A percentile compares a stretch with the other conserved stretches of the same genome.
Conservation (phyloP, 2,797 vertebrate species). For the Centropyge bicolor region DNA sequence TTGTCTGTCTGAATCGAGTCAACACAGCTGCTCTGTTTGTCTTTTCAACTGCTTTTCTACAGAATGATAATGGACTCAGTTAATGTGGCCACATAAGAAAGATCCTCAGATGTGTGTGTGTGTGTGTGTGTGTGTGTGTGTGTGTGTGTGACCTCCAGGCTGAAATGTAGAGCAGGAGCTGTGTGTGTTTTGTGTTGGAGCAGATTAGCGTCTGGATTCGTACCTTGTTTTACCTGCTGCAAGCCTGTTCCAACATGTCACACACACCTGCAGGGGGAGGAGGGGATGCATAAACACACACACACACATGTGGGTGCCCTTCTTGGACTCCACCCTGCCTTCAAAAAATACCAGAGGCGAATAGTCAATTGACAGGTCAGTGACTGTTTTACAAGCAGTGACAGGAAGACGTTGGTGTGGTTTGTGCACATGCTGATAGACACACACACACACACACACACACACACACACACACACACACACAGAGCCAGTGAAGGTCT, state of each 20-base stretch:
- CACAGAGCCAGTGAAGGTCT: slow-evolving; percentile 62
- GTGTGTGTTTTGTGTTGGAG: slow-evolving; percentile 26
- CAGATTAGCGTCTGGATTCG: slow-evolving; percentile 49
- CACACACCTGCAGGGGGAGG: slow-evolving; percentile 52
- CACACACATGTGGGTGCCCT: slow-evolving; percentile 3
- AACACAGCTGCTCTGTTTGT: slow-evolving; percentile 12
- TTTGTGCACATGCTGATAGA: slow-evolving; percentile 52
- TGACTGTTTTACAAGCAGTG: slow-evolving; percentile 64
- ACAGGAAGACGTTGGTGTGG: slow-evolving; percentile 69
- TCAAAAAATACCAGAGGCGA: slow-evolving; percentile 64
- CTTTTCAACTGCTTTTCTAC: neutral
- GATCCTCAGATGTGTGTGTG: slow-evolving; percentile 1
- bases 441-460: slow-evolving; percentile 40
- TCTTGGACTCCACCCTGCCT: slow-evolving; percentile 65
- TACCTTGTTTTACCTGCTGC: slow-evolving; percentile 68
- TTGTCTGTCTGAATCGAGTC: slow-evolving; percentile 40
- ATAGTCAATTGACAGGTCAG: slow-evolving; percentile 69
- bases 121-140: slow-evolving; percentile 16
- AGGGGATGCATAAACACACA: slow-evolving; percentile 44
- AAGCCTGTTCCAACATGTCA: slow-evolving; percentile 76
- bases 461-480: slow-evolving; percentile 53
- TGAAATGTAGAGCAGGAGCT: slow-evolving; percentile 10
- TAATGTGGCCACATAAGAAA: slow-evolving; percentile 19
- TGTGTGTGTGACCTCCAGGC: slow-evolving; percentile 9
- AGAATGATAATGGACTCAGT: slow-evolving; percentile 1